Percentiles rank a stretch among this genome's conserved stretches.
These are phyloP conservation scores for Umimayanthus chanpuru DNA, from an alignment of 92 coral and sea anemone genomes.

Conservation along the genomic window DNA sequence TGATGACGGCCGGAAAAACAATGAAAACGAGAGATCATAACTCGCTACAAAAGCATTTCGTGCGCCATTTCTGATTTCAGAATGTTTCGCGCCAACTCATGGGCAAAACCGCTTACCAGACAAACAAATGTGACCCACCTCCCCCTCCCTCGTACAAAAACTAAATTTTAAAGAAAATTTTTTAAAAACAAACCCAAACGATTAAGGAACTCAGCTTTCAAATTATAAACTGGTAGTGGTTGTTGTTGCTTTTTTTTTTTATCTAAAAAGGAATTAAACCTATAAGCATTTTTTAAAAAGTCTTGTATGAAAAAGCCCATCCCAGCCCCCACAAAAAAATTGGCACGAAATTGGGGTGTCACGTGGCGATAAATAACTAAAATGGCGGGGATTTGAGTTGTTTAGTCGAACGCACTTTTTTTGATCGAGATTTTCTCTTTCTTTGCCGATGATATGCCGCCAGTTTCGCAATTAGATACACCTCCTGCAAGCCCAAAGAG, in stretches of 20 bases:
- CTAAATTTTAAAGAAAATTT: not conserved
- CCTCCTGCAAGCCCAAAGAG: conserved; percentile 90
- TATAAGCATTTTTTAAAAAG: not conserved
- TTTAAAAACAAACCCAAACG: not conserved
- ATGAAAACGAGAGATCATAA: too few species aligned
- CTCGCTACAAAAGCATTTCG: not conserved
- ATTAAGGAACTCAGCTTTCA: too few species aligned
- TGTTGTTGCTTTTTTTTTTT: not conserved
- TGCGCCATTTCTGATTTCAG: conserved; percentile 6
- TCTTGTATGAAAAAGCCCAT: not conserved
- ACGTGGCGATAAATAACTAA: conserved; percentile 23
- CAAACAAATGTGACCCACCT: not conserved
- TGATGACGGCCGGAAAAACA: not conserved
- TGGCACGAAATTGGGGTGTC: not conserved
- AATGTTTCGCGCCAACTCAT: conserved; percentile 38
- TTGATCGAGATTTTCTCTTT: conserved; percentile 1
- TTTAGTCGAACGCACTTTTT: not conserved
- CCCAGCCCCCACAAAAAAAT: not conserved
- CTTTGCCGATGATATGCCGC: conserved; percentile 66
- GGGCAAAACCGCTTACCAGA: conserved; percentile 36
- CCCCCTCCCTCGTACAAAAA: not conserved
- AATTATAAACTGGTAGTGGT: not conserved
- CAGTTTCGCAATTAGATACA: conserved; percentile 63
- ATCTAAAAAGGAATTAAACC: not conserved
- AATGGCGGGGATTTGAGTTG: conserved; percentile 80